Percentiles rank a stretch among this genome's conserved stretches.
Evolutionary conservation across 2,113 vertebrate species (phyloP).

Genomic region (Stomatorhinus ivindoensis): DNA sequence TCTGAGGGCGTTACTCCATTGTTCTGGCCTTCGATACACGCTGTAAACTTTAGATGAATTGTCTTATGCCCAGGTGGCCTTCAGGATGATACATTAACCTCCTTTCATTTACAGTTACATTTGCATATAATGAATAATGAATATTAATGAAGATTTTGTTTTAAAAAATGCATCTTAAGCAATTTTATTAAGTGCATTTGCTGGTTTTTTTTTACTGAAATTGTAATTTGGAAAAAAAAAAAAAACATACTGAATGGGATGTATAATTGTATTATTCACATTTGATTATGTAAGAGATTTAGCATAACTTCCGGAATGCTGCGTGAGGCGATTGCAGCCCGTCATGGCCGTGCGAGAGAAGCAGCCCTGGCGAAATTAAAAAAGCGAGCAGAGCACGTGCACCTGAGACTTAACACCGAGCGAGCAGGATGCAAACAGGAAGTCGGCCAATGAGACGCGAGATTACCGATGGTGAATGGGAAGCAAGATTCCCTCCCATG

Average conservation of each 20-base stretch:
- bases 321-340: neutral
- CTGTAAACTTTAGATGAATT: neutral
- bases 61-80: neutral
- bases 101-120: neutral
- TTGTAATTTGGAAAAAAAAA: neutral
- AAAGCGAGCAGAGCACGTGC: neutral
- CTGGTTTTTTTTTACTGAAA: neutral
- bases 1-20: neutral
- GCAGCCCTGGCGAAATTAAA: neutral
- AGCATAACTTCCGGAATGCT: neutral
- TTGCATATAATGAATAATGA: constrained; percentile 2
- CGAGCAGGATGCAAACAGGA: neutral
- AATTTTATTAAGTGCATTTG: neutral
- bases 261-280: neutral
- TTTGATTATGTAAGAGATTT: neutral
- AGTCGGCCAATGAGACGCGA: neutral
- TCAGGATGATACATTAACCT: neutral
- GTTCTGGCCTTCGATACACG: neutral
- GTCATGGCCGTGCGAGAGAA: neutral
- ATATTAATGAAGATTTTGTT: constrained; percentile 4
- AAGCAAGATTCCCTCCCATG: neutral
- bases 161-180: neutral
- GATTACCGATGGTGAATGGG: neutral
- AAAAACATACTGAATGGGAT: neutral
- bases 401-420: neutral